phyloP scores from a whole-genome alignment of 2,113 vertebrate genomes.

The Pelecanus crispus region DNA sequence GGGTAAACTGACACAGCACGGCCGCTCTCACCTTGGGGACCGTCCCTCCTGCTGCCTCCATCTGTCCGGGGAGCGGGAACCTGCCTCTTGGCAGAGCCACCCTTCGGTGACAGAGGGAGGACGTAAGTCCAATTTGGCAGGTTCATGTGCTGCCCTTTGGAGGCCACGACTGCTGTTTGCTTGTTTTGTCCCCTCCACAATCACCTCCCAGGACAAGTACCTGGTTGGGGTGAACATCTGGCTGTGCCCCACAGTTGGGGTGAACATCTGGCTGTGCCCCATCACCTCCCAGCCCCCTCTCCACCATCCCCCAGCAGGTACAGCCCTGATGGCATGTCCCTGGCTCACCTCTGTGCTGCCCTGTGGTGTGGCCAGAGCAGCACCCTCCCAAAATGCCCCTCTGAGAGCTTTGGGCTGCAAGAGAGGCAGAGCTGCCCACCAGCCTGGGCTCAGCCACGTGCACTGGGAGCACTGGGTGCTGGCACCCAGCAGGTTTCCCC shows the following conservation, averaged over 20 bases:
- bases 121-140: not conserved
- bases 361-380: not conserved
- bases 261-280: not conserved
- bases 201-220: not conserved
- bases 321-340: not conserved
- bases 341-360: not conserved
- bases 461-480: not conserved
- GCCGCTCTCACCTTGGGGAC: not conserved
- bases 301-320: not conserved
- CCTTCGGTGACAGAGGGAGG: not conserved
- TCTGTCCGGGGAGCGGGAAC: accelerated
- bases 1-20: accelerated
- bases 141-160: accelerated
- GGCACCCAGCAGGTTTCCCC: not conserved
- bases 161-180: accelerated
- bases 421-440: not conserved
- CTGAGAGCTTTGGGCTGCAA: not conserved
- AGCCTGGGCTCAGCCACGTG: not conserved
- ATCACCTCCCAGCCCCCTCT: not conserved
- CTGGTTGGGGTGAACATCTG: not conserved
- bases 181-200: not conserved
- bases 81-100: not conserved
- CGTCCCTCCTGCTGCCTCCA: not conserved
- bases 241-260: not conserved
- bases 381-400: not conserved